Evolutionary conservation across 2,797 vertebrate species (phyloP), one percentile per base, ranked within the genome.

Genomic region (Phylloscopus collybita): DNA sequence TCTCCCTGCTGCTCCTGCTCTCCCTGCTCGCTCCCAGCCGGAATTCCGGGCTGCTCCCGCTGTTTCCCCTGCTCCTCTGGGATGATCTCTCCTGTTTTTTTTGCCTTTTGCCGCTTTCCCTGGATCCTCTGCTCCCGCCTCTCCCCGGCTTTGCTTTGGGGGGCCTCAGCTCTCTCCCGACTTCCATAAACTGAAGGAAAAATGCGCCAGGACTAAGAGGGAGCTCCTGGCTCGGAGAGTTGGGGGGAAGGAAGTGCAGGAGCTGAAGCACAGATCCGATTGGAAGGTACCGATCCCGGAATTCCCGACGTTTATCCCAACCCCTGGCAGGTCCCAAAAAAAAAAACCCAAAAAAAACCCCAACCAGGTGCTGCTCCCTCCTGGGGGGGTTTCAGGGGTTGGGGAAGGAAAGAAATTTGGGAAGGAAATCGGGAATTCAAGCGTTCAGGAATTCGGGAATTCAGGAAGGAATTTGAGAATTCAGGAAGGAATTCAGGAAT

Each of bases 131-230:
- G 73, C 59, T 76, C 74, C 38, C 30, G 59, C 93, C 34, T 97
- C 96, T 95, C 88, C 94, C 7, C 34, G 34, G 66, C 94, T 93
- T 97, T 92, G 97, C 97, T 98, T 95, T 92, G 13, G 96, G 95
- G 97, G 96, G 95, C 96, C 96, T 97, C 98, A 99, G 99, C 98
- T 98, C 97, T 98, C 99, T 96, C 99, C 99, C 95, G 98, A 99
- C 95, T 98, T 99, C 94, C 98, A 97, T 88, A 98, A 98, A 95
- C 98, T 99, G 97, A 99, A 98, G 97, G 98, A 99, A 96, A 98
- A 98, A 86, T 99, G 98, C 95, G 97, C 98, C 98, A 98, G 98
- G 98, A 99, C 99, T 98, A 99, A 99, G 97, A 98, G 98, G 87
- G 99, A 99, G 96, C 97, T 99, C 97, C 97, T 97, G 97, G 98